Conservation (phyloP, 2,888 invertebrate species). For the Aspidiotus destructor region DNA sequence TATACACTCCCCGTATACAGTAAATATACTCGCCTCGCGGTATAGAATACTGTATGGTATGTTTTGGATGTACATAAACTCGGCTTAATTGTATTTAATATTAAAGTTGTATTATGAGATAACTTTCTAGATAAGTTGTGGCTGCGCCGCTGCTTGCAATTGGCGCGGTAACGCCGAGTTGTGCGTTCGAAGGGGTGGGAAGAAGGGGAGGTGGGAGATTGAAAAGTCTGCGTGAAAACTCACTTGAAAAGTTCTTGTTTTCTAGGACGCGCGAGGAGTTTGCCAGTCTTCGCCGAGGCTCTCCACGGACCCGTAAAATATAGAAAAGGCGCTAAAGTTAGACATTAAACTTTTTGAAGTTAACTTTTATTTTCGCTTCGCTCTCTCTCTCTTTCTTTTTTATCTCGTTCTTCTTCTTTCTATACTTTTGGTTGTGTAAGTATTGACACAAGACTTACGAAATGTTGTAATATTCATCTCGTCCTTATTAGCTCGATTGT, state of each 20-base stretch:
- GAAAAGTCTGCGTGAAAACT: conserved; percentile 6
- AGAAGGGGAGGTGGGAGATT: neutral
- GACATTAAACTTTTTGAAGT: conserved; percentile 23
- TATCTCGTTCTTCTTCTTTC: neutral
- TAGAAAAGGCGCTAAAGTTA: conserved; percentile 23
- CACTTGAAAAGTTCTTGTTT: conserved; percentile 1
- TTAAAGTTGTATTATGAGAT: conserved; percentile 35
- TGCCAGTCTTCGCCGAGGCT: neutral
- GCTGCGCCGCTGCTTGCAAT: conserved; percentile 12
- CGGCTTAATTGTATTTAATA: conserved; percentile 36
- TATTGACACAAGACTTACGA: too few species aligned
- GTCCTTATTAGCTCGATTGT: too few species aligned
- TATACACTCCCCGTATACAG: neutral
- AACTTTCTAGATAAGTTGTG: conserved; percentile 32
- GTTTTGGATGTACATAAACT: conserved; percentile 25
- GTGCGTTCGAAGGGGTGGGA: neutral
- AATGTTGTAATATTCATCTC: too few species aligned
- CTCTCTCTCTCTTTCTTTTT: conserved; percentile 3
- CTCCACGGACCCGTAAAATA: conserved; percentile 25
- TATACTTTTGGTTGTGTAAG: neutral
- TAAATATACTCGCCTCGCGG: too few species aligned
- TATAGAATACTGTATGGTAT: neutral
- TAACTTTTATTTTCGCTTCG: conserved; percentile 20
- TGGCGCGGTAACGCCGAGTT: conserved; percentile 5
- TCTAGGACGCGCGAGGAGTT: neutral